Percentiles rank a stretch among this genome's conserved stretches.
These are phyloP conservation scores for Scolopax mira DNA, from an alignment of 2,113 vertebrate species.

Conservation along the genomic window DNA sequence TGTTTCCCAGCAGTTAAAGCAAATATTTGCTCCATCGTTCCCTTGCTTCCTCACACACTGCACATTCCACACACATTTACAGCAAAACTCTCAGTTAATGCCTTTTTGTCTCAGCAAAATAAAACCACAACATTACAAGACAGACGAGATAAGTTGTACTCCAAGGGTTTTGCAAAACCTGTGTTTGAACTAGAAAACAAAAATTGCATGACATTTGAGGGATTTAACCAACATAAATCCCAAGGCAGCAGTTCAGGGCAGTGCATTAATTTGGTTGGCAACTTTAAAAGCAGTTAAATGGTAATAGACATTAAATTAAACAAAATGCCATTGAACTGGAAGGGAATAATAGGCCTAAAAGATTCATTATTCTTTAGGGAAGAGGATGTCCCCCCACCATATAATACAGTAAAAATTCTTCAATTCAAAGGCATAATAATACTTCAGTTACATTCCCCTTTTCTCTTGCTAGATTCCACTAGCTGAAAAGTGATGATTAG, in stretches of 20 bases:
- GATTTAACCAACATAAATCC: conserved; percentile 32
- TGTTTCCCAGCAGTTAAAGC: not conserved
- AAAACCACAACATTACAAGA: not conserved
- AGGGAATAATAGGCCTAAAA: not conserved
- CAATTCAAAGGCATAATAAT: not conserved
- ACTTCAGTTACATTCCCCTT: not conserved
- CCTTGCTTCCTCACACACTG: not conserved
- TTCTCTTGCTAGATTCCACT: not conserved
- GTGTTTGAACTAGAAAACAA: conserved; percentile 25
- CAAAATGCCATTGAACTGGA: conserved; percentile 6
- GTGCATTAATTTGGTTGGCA: conserved; percentile 16
- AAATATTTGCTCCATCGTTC: not conserved
- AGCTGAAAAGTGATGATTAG: not conserved
- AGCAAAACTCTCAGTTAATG: not conserved
- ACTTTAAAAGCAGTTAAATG: conserved; percentile 50
- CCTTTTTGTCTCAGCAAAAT: not conserved
- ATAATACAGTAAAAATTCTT: not conserved
- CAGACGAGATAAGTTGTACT: not conserved
- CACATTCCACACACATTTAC: not conserved
- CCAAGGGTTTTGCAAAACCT: not conserved
- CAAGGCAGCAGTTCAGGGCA: conserved; percentile 3
- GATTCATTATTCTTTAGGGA: conserved; percentile 21
- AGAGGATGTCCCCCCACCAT: not conserved
- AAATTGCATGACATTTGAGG: conserved; percentile 33
- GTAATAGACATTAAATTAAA: conserved; percentile 38